Evolutionary conservation across 2,113 vertebrate species (phyloP).

Genomic region (Tichodroma muraria): DNA sequence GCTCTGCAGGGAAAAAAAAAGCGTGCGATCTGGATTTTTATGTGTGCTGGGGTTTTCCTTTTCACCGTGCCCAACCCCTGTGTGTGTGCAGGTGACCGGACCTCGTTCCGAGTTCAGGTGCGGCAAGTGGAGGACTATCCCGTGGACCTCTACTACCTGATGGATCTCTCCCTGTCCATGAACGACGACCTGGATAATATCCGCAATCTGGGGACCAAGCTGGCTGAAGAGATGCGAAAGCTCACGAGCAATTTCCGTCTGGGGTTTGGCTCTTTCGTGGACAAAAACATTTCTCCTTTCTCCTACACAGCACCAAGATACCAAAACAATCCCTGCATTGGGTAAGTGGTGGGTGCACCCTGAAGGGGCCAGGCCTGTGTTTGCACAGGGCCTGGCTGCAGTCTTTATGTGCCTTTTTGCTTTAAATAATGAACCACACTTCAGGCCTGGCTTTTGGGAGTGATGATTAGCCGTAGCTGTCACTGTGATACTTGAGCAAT

Average conservation of each 20-base stretch:
- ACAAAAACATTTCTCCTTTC: slow-evolving; percentile 97
- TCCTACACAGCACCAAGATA: slow-evolving; percentile 91
- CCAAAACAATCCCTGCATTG: slow-evolving; percentile 91
- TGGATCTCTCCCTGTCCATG: slow-evolving; percentile 99
- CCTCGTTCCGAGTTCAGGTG: slow-evolving; percentile 87
- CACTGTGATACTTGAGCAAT: background rate
- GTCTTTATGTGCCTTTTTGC: background rate
- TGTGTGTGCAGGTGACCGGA: slow-evolving; percentile 78
- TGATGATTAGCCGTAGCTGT: background rate
- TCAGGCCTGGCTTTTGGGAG: background rate
- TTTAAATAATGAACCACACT: background rate
- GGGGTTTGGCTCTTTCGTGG: slow-evolving; percentile 94
- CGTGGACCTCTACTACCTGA: slow-evolving; percentile 96
- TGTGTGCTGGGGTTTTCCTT: background rate
- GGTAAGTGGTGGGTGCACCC: slow-evolving; percentile 71
- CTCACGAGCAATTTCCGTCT: slow-evolving; percentile 97
- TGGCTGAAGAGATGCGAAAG: slow-evolving; percentile 93
- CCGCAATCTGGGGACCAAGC: slow-evolving; percentile 88
- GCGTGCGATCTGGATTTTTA: background rate
- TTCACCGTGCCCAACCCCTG: background rate
- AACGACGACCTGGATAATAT: slow-evolving; percentile 94
- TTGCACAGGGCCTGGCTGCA: background rate
- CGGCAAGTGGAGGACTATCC: slow-evolving; percentile 97
- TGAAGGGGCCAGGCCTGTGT: background rate
- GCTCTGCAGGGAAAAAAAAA: background rate